These are phyloP conservation scores for Enteromius unitaeniatus DNA, from an alignment of 2,797 vertebrate species.

Conservation along the genomic window DNA sequence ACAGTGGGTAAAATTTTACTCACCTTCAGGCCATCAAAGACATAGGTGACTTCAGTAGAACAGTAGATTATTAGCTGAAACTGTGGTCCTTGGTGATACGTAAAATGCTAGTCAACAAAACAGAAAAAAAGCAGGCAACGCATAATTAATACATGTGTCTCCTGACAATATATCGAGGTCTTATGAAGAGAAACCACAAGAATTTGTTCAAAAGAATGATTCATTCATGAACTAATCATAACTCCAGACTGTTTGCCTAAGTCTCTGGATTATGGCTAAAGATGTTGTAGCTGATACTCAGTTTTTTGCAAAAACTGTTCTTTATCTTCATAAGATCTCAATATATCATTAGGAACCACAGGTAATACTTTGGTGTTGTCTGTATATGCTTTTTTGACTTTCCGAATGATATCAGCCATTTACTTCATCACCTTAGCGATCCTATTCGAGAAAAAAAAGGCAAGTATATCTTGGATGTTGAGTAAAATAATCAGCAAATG, in stretches of 20 bases:
- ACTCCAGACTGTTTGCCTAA: too few species aligned
- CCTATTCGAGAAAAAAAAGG: neutral
- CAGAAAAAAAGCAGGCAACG: too few species aligned
- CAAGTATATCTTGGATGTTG: neutral
- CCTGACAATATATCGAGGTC: too few species aligned
- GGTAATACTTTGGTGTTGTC: neutral
- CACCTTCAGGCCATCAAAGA: neutral
- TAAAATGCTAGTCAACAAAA: too few species aligned
- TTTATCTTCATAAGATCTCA: neutral
- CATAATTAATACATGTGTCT: too few species aligned
- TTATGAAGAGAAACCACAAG: neutral
- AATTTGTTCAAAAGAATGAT: neutral
- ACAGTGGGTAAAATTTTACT: neutral
- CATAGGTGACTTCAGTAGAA: too few species aligned
- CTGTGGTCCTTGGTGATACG: too few species aligned
- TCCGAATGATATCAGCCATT: neutral
- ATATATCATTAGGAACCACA: neutral
- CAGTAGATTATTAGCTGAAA: too few species aligned
- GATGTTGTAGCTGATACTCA: neutral
- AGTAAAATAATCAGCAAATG: neutral
- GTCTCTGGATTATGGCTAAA: neutral
- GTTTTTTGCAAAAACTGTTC: neutral
- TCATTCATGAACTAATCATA: too few species aligned
- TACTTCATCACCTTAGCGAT: neutral
- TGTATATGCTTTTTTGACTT: neutral